These are phyloP conservation scores for Vimba vimba DNA, from an alignment of 2,113 vertebrate genomes.

Conservation along the genomic window DNA sequence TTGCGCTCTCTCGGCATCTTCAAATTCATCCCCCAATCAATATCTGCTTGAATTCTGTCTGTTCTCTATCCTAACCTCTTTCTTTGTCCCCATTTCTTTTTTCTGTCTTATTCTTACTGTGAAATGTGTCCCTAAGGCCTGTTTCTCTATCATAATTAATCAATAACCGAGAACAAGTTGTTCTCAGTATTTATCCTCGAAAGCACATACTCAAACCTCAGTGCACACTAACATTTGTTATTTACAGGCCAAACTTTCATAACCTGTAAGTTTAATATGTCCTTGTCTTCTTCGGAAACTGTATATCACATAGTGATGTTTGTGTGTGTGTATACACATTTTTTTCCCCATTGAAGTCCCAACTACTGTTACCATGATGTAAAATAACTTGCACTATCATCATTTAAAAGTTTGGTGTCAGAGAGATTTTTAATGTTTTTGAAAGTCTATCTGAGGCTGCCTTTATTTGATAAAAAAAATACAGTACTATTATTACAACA, in stretches of 20 bases:
- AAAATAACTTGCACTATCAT: neutral
- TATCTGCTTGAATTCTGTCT: neutral
- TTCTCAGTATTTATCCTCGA: neutral
- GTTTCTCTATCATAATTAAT: slow-evolving; percentile 16
- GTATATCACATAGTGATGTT: neutral
- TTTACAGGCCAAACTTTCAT: neutral
- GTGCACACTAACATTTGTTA: neutral
- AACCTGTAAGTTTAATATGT: neutral
- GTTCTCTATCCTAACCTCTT: neutral
- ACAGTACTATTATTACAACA: neutral
- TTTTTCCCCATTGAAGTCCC: neutral
- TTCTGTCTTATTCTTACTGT: neutral
- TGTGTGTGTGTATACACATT: neutral
- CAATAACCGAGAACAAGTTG: slow-evolving; percentile 13
- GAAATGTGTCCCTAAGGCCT: neutral
- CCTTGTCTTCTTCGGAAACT: neutral
- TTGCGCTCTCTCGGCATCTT: slow-evolving; percentile 32
- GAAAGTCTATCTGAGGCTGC: too few relatives aligned
- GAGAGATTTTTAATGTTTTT: neutral
- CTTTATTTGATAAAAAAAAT: neutral
- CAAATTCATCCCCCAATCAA: slow-evolving; percentile 11
- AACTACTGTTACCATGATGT: neutral
- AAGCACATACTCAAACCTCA: neutral
- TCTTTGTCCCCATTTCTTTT: neutral
- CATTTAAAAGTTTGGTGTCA: neutral